These are phyloP conservation scores for Xiphorhynchus erythropygius DNA, from an alignment of 2,797 vertebrate genomes.

Conservation along the genomic window DNA sequence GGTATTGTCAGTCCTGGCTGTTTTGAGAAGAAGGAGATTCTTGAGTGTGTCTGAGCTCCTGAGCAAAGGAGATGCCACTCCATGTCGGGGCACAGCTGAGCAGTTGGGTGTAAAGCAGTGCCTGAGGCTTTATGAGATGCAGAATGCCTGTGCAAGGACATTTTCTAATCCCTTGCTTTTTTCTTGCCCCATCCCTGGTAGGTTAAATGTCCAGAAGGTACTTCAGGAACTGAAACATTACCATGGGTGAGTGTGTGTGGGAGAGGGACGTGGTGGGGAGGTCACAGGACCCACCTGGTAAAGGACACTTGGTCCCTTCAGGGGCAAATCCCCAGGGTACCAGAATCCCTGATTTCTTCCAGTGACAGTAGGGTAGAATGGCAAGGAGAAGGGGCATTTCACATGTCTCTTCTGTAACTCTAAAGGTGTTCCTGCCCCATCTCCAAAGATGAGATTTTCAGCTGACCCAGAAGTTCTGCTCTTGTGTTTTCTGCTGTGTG, in stretches of 20 bases:
- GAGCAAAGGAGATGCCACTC: neutral
- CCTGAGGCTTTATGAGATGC: neutral
- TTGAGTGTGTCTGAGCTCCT: neutral
- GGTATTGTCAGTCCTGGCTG: conserved; percentile 67
- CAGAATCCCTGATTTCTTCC: neutral
- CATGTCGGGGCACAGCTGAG: neutral
- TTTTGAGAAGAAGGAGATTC: neutral
- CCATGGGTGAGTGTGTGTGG: conserved; percentile 86
- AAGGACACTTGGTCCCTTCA: neutral
- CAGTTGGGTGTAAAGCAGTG: neutral
- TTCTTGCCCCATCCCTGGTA: conserved; percentile 42
- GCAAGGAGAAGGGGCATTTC: neutral
- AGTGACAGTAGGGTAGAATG: neutral
- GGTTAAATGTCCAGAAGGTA: conserved; percentile 94
- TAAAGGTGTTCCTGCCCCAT: neutral
- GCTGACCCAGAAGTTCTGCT: neutral
- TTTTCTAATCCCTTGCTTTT: neutral
- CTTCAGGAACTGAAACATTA: conserved; percentile 93
- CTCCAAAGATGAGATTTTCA: neutral
- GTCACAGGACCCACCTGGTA: neutral
- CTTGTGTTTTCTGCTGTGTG: neutral
- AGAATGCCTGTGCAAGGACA: neutral
- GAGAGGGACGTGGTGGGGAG: neutral
- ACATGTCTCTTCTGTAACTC: fast-evolving
- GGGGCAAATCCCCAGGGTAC: neutral